Conservation (phyloP, 2,113 vertebrate genomes). For the Petaurus breviceps region DNA sequence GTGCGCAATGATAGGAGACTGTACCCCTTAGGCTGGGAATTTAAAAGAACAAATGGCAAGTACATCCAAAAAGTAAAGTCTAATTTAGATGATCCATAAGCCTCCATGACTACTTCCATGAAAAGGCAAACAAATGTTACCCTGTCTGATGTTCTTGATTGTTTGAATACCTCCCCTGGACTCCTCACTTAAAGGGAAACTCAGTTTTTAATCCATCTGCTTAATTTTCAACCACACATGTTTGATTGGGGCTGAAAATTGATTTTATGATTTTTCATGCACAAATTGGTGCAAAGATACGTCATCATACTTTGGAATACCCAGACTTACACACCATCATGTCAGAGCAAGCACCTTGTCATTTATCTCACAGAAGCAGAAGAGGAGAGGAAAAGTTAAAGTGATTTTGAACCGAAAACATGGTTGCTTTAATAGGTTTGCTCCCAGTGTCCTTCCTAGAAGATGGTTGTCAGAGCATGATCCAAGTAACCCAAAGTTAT, state of each 20-base stretch:
- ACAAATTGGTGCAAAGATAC: neutral
- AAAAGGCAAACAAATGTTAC: conserved; percentile 73
- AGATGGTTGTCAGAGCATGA: conserved; percentile 40
- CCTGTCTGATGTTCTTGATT: conserved; percentile 71
- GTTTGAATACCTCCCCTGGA: conserved; percentile 68
- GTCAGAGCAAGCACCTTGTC: neutral
- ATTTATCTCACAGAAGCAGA: conserved; percentile 37
- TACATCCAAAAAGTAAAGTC: conserved; percentile 69
- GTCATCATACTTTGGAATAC: neutral
- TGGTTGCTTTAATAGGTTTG: conserved; percentile 50
- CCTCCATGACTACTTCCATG: conserved; percentile 65
- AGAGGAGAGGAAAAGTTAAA: conserved; percentile 39
- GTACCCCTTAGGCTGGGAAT: conserved; percentile 73
- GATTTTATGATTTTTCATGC: conserved; percentile 47
- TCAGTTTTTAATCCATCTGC: conserved; percentile 51
- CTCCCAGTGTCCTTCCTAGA: conserved; percentile 60
- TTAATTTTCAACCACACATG: conserved; percentile 39
- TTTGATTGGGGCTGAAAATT: conserved; percentile 28
- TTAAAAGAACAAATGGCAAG: conserved; percentile 75
- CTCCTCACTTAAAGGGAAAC: conserved; percentile 60
- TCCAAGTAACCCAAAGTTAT: conserved; percentile 4
- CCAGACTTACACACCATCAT: conserved; percentile 18
- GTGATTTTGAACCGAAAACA: conserved; percentile 45
- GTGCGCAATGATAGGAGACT: conserved; percentile 65
- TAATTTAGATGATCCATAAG: conserved; percentile 73